Conservation (phyloP, 2,113 vertebrate species). For the Hassar affinis region DNA sequence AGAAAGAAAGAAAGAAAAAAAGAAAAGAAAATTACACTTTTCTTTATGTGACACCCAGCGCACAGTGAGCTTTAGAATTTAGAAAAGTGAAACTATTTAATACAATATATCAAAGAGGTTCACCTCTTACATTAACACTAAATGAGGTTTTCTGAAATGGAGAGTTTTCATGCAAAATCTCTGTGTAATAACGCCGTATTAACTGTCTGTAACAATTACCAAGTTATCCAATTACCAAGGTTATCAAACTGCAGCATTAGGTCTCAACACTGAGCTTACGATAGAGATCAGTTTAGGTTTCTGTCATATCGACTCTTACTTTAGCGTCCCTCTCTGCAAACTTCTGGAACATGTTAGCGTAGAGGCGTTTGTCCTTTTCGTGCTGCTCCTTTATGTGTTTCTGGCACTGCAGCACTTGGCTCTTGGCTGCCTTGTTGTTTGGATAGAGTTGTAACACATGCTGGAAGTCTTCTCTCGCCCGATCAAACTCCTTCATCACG, state of each 20-base stretch:
- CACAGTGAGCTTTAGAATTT: too few species aligned
- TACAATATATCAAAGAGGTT: too few species aligned
- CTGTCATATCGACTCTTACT: conserved; percentile 62
- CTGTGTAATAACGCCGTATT: neutral
- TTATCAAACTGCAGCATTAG: neutral
- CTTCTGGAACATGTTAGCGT: conserved; percentile 97
- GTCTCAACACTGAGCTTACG: neutral
- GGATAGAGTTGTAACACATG: conserved; percentile 90
- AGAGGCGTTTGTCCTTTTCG: conserved; percentile 91
- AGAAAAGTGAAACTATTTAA: too few species aligned
- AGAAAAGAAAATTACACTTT: too few species aligned
- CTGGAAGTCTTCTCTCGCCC: conserved; percentile 86
- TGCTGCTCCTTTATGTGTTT: conserved; percentile 88
- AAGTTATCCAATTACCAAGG: too few species aligned
- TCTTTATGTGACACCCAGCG: too few species aligned
- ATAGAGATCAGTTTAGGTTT: neutral
- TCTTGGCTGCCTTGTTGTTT: conserved; percentile 89
- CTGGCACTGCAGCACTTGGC: conserved; percentile 85
- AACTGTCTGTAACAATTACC: too few species aligned
- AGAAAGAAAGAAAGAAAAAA: too few species aligned
- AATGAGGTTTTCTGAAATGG: too few species aligned
- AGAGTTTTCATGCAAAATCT: neutral
- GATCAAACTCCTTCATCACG: conserved; percentile 88
- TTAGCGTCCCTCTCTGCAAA: conserved; percentile 87
- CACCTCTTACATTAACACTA: too few species aligned